Evolutionary conservation across 2,113 vertebrate genomes (phyloP).

Genomic region (Pelobates fuscus): DNA sequence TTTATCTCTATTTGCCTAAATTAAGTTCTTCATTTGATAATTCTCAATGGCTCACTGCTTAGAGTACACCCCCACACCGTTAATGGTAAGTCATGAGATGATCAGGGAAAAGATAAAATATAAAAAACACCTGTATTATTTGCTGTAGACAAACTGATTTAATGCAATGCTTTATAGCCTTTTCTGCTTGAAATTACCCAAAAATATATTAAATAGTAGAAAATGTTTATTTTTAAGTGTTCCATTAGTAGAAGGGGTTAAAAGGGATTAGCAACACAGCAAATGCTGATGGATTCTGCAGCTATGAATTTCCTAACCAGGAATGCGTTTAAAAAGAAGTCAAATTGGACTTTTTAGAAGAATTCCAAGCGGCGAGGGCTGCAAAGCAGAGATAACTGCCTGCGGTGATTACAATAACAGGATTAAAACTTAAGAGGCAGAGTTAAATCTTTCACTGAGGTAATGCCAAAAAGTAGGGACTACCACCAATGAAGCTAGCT

Average conservation of each 20-base stretch:
- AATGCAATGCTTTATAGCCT: too few species aligned
- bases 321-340: constrained; percentile 65
- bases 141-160: too few species aligned
- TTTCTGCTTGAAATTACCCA: too few species aligned
- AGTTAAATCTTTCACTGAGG: constrained; percentile 52
- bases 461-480: constrained; percentile 50
- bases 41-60: too few species aligned
- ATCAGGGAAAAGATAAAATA: too few species aligned
- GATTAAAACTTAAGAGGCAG: constrained; percentile 65
- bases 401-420: constrained; percentile 75
- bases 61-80: too few species aligned
- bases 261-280: constrained; percentile 62
- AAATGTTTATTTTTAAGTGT: constrained; percentile 22
- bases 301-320: constrained; percentile 59
- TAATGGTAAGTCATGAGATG: too few species aligned
- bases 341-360: constrained; percentile 76
- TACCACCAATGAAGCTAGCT: constrained; percentile 52
- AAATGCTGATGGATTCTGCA: constrained; percentile 58
- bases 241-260: constrained; percentile 58
- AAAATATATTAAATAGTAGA: background rate
- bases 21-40: too few species aligned
- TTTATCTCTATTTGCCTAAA: too few species aligned
- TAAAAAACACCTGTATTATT: too few species aligned
- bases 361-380: constrained; percentile 74
- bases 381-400: constrained; percentile 80